A percentile compares a stretch with the other conserved stretches of the same genome.
phyloP scores from a whole-genome alignment of 2,113 vertebrate genomes.

The Sander lucioperca region DNA sequence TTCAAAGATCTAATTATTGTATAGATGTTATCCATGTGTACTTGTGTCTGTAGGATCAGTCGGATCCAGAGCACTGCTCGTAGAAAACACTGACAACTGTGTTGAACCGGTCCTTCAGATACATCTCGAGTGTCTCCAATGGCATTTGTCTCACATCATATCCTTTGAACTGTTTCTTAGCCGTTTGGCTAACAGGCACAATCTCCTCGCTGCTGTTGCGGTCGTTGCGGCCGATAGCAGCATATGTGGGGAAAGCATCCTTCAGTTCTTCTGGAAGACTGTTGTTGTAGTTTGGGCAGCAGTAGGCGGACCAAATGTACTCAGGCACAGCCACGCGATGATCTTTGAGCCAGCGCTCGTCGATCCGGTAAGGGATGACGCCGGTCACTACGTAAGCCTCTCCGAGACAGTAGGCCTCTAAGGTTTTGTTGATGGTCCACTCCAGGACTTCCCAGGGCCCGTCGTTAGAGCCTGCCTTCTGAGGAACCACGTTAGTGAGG shows the following conservation, averaged over 20 bases:
- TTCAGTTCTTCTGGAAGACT: conserved; percentile 64
- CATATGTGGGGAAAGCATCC: conserved; percentile 68
- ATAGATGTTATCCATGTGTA: background rate
- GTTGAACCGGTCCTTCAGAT: conserved; percentile 66
- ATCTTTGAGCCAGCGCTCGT: conserved; percentile 72
- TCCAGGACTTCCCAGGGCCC: conserved; percentile 85
- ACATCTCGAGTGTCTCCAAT: conserved; percentile 69
- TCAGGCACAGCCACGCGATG: conserved; percentile 78
- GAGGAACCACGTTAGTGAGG: conserved; percentile 87
- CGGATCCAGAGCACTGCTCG: conserved; percentile 61
- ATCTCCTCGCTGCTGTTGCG: conserved; percentile 80
- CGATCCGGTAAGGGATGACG: conserved; percentile 71
- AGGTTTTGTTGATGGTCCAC: conserved; percentile 51
- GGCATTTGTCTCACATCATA: conserved; percentile 77
- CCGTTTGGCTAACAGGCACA: conserved; percentile 56
- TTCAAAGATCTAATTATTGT: background rate
- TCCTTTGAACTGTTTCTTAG: conserved; percentile 49
- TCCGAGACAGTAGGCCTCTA: conserved; percentile 65
- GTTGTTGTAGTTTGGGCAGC: conserved; percentile 73
- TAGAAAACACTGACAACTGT: conserved; percentile 70
- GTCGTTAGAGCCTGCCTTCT: conserved; percentile 77
- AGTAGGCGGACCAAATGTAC: conserved; percentile 82
- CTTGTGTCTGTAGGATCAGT: conserved; percentile 13
- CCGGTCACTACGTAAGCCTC: conserved; percentile 77
- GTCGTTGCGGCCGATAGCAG: conserved; percentile 81